Evolutionary conservation across 2,113 vertebrate genomes (phyloP).

Genomic region (Ardeotis arabs): DNA sequence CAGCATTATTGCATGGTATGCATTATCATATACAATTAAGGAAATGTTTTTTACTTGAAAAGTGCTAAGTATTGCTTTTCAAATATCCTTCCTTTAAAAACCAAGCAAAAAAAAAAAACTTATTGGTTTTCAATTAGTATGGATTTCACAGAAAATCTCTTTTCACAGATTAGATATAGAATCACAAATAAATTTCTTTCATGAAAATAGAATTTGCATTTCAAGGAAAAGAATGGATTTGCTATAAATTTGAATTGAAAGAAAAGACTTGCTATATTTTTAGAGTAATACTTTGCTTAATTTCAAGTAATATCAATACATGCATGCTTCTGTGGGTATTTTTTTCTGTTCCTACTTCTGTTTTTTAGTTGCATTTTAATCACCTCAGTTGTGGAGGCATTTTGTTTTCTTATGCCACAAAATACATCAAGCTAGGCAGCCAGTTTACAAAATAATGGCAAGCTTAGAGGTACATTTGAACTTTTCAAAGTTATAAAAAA

Average conservation of each 20-base stretch:
- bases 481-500: constrained; percentile 1
- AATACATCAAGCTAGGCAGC: neutral
- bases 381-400: neutral
- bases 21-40: neutral
- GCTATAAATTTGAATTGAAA: neutral
- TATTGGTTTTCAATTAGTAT: neutral
- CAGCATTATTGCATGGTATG: neutral
- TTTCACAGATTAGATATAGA: neutral
- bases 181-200: neutral
- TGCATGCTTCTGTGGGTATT: neutral
- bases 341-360: neutral
- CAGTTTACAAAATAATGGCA: neutral
- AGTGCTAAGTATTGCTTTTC: constrained; percentile 10
- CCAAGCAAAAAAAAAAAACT: neutral
- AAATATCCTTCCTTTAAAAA: neutral
- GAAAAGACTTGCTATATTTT: neutral
- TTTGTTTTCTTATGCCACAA: neutral
- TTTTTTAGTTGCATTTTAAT: neutral
- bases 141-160: neutral
- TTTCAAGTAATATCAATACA: neutral
- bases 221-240: neutral
- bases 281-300: neutral
- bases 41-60: neutral
- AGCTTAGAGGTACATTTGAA: neutral
- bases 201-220: neutral